Evolutionary conservation across 2,888 invertebrate species (phyloP).

Genomic region (Corythucha ciliata): DNA sequence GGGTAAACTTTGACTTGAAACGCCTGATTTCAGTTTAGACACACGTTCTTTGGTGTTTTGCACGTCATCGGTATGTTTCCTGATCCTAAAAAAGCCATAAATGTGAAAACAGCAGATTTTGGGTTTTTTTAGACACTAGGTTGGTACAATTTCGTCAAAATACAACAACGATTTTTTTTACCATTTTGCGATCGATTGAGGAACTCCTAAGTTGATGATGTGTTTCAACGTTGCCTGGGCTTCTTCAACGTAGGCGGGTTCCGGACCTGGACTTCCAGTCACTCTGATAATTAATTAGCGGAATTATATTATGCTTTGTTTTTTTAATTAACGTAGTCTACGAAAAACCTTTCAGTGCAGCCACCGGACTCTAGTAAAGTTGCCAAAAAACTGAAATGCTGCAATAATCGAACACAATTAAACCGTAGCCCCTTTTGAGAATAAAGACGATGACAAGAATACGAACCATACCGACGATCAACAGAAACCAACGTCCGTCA

Average conservation of each 20-base stretch:
- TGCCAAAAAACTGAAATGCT: slow-evolving; percentile 44
- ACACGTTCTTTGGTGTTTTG: too few relatives aligned
- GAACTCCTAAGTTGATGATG: slow-evolving; percentile 63
- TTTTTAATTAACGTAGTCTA: background rate
- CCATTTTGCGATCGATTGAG: slow-evolving; percentile 60
- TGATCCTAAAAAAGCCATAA: too few relatives aligned
- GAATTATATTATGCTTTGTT: background rate
- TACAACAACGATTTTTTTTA: too few relatives aligned
- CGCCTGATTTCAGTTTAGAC: too few relatives aligned
- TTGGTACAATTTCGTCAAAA: too few relatives aligned
- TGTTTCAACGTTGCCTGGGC: slow-evolving; percentile 75
- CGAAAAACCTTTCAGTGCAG: slow-evolving; percentile 56
- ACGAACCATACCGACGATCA: slow-evolving; percentile 60
- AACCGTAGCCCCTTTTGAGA: slow-evolving; percentile 36
- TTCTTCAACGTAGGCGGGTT: slow-evolving; percentile 81
- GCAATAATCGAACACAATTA: slow-evolving; percentile 43
- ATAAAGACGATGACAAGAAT: slow-evolving; percentile 20
- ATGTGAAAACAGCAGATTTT: too few relatives aligned
- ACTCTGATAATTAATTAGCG: slow-evolving; percentile 41
- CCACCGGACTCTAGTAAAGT: slow-evolving; percentile 70
- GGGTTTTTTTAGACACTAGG: too few relatives aligned
- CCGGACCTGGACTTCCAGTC: slow-evolving; percentile 56
- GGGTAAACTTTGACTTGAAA: slow-evolving; percentile 18
- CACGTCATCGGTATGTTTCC: too few relatives aligned
- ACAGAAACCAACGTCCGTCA: slow-evolving; percentile 60